Percentiles rank a stretch among this genome's conserved stretches.
Conservation (phyloP, 2,113 vertebrate species). For the Malurus melanocephalus region DNA sequence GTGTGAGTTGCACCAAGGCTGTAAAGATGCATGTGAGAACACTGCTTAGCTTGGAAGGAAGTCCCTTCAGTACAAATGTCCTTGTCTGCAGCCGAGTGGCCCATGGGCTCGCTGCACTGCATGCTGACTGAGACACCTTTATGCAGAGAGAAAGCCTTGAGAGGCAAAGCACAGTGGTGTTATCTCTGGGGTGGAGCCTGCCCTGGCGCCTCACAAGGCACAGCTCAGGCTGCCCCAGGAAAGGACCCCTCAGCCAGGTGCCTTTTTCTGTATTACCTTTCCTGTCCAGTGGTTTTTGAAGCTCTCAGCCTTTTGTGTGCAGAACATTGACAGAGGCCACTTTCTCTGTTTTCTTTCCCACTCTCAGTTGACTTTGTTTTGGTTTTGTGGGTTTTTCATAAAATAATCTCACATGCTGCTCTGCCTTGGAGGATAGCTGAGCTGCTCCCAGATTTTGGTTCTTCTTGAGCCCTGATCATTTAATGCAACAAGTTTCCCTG, state of each 20-base stretch:
- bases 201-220: not conserved
- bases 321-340: not conserved
- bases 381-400: not conserved
- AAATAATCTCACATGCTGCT: not conserved
- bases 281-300: not conserved
- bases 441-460: not conserved
- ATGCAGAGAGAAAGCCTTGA: not conserved
- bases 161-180: rapidly evolving
- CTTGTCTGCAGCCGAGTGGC: not conserved
- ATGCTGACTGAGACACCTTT: not conserved
- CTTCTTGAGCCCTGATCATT: not conserved
- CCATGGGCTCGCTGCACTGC: rapidly evolving
- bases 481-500: not conserved
- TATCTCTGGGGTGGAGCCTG: conserved; percentile 15
- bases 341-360: not conserved
- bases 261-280: not conserved
- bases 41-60: not conserved
- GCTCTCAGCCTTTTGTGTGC: not conserved
- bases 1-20: rapidly evolving
- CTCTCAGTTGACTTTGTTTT: not conserved
- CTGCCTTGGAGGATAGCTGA: not conserved
- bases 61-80: rapidly evolving
- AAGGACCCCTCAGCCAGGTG: not conserved
- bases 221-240: not conserved
- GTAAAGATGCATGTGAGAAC: not conserved